Percentiles rank a stretch among this genome's conserved stretches.
Evolutionary conservation across 53 echinoderm and acorn worm genomes (phyloP).

Genomic region (Zoroaster sp.): DNA sequence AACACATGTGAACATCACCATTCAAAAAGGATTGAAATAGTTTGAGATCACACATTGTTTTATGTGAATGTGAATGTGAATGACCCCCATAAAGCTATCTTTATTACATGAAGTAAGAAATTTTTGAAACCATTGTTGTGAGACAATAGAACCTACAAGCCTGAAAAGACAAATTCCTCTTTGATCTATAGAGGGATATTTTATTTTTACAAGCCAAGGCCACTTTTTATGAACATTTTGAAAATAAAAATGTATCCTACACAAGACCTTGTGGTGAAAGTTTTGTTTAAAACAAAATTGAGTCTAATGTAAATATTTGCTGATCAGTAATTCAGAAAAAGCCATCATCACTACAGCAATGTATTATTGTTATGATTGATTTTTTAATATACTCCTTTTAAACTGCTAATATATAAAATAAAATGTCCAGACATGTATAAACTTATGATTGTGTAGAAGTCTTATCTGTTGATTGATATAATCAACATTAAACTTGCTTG

Average conservation of each 20-base stretch:
- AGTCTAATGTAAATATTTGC: background rate
- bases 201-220: background rate
- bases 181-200: background rate
- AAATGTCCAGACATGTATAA: background rate
- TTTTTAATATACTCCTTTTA: background rate
- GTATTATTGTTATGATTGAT: background rate
- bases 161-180: background rate
- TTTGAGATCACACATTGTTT: too few species aligned
- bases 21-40: too few species aligned
- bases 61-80: too few species aligned
- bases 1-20: too few species aligned
- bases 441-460: background rate
- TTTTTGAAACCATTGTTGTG: too few species aligned
- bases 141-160: background rate
- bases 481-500: background rate
- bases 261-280: background rate
- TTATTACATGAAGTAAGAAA: too few species aligned
- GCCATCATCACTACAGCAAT: background rate
- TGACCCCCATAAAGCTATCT: too few species aligned
- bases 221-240: background rate
- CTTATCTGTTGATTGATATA: background rate
- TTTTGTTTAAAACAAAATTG: background rate
- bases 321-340: background rate
- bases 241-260: background rate
- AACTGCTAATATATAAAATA: background rate